Conservation (phyloP, 2,888 invertebrate genomes). For the Antheraea yamamai region DNA sequence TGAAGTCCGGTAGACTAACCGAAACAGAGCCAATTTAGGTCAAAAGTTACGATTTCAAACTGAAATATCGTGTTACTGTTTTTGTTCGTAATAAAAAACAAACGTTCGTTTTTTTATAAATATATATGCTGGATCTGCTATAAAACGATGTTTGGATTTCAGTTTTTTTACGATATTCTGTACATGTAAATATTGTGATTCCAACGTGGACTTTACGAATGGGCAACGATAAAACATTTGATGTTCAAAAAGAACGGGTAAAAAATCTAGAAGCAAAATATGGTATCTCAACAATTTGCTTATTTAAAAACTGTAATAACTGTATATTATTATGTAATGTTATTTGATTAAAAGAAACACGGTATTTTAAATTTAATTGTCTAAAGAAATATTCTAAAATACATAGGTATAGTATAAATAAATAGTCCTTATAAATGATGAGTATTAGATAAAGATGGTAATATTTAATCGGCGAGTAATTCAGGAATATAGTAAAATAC, state of each 20-base stretch:
- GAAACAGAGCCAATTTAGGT: conserved; percentile 38
- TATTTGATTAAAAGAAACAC: neutral
- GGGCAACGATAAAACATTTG: neutral
- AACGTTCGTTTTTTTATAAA: neutral
- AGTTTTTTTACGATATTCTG: neutral
- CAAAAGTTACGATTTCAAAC: conserved; percentile 29
- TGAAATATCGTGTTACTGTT: conserved; percentile 7
- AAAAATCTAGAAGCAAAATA: neutral
- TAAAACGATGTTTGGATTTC: neutral
- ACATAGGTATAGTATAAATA: neutral
- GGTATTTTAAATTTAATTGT: neutral
- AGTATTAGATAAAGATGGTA: no score
- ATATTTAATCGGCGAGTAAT: neutral
- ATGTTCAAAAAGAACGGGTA: neutral
- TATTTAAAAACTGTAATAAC: neutral
- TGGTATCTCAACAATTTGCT: neutral
- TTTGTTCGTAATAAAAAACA: neutral
- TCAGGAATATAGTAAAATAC: neutral
- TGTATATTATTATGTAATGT: neutral
- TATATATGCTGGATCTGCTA: neutral
- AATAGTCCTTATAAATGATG: neutral
- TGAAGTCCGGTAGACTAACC: conserved; percentile 34
- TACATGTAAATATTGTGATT: neutral
- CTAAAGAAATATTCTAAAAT: neutral
- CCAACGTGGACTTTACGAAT: neutral